Percentiles rank a stretch among this genome's conserved stretches.
phyloP scores from a whole-genome alignment of 2,797 vertebrate species.

The Synanceia verrucosa region DNA sequence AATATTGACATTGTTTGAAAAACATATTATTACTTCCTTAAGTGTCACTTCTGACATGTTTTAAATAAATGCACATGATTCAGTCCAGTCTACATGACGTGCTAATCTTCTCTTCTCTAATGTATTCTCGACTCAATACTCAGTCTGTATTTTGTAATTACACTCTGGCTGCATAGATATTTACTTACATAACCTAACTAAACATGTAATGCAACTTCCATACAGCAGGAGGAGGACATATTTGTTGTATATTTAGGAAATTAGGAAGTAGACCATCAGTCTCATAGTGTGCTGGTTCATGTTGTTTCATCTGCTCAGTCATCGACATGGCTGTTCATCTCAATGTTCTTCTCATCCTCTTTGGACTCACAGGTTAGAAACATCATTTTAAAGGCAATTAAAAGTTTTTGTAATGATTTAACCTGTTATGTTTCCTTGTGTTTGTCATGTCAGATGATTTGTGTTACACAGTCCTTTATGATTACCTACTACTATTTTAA shows the following conservation, averaged over 20 bases:
- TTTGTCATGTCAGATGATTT: not conserved
- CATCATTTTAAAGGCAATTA: not conserved
- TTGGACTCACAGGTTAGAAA: slow-evolving; percentile 14
- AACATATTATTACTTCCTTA: no score
- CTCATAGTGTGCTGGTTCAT: not conserved
- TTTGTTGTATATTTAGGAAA: not conserved
- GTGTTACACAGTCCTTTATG: not conserved
- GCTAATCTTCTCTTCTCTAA: no score
- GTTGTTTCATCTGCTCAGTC: not conserved
- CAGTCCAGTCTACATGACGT: no score
- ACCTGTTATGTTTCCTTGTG: not conserved
- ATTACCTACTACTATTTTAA: not conserved
- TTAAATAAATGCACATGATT: no score
- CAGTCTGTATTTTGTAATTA: no score
- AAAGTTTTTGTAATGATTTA: not conserved
- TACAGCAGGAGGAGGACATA: not conserved
- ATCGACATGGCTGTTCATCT: not conserved
- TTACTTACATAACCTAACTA: not conserved
- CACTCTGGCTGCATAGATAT: no score
- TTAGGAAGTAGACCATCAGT: not conserved
- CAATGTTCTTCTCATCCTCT: not conserved
- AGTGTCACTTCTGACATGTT: no score
- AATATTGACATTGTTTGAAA: no score
- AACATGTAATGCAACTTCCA: not conserved
- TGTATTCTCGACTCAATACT: no score